phyloP scores from a whole-genome alignment of 2,888 invertebrate genomes.

The Drosophila niveifrons region DNA sequence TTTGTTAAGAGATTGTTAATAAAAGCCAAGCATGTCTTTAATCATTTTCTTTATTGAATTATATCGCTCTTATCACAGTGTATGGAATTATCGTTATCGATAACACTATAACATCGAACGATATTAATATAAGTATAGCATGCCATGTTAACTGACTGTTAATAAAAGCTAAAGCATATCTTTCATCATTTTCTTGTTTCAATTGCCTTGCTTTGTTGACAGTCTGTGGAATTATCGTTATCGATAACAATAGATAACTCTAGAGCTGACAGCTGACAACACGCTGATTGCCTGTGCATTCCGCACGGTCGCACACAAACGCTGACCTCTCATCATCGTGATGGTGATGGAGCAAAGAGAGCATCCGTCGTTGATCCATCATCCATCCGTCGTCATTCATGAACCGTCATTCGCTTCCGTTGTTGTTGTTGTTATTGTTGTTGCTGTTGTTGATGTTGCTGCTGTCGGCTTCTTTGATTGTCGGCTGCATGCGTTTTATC shows the following conservation, averaged over 20 bases:
- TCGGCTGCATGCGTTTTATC: conserved; percentile 18
- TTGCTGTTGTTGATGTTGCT: conserved; percentile 18
- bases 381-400: conserved; percentile 23
- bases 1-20: too few species aligned
- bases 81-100: too few species aligned
- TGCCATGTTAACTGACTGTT: too few species aligned
- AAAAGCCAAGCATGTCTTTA: too few species aligned
- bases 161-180: too few species aligned
- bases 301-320: conserved; percentile 1
- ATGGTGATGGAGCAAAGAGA: conserved; percentile 10
- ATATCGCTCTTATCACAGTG: too few species aligned
- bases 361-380: conserved; percentile 36
- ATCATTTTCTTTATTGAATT: too few species aligned
- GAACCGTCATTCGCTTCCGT: conserved; percentile 53
- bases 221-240: conserved; percentile 14
- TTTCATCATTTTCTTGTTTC: too few species aligned
- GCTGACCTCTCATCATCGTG: conserved; percentile 7
- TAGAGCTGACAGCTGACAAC: not conserved
- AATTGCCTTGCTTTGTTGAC: too few species aligned
- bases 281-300: conserved; percentile 20
- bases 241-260: conserved; percentile 17
- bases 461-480: conserved; percentile 51
- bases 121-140: too few species aligned
- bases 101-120: too few species aligned
- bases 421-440: conserved; percentile 10